Evolutionary conservation across 2,113 vertebrate genomes (phyloP), one percentile per base, ranked within the genome.

Genomic region (Cavia aperea): DNA sequence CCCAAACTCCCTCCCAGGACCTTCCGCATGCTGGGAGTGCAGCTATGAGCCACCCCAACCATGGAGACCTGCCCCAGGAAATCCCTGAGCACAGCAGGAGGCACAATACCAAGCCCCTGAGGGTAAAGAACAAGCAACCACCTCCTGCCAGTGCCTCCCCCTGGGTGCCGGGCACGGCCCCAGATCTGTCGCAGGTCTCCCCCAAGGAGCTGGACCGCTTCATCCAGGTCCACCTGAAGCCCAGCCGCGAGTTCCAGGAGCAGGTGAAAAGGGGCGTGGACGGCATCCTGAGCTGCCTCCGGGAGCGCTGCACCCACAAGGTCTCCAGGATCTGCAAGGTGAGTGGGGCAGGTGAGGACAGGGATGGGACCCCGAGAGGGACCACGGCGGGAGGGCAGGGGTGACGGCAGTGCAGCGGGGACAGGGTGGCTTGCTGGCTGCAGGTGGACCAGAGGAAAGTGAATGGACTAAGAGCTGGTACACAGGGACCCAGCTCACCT

Each of bases 131-230:
- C 14, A 12, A 4, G 15, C 33, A 3, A 31, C 24, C 51, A 11
- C 66, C 60, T 33, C 70, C 89, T 6, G 63, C 43, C 75, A 39
- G 33, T 15, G 4, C 19, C 26, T 13, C 33, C 39, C 5, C 6
- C 2, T 7, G 33, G 4, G 6, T 4, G 0, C 54, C 0, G 0
- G 62, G 12, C 31, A 6, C 0, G 4, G 84, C 7, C 51, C 39
- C 11, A 1, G 65, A 36, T 39, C 88, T 96, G 43, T 75, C 91
- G 14, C 10, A 33, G 39, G 68, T 84, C 16, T 19, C 85, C 0
- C 21, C 81, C 70, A 83, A 31, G 73, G 75, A 78, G 19, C 90
- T 96, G 79, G 95, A 97, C 49, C 79, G 46, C 23, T 96, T 96
- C 87, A 90, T 97, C 75, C 36, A 62, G 13, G 58, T 86, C 8